Percentiles rank a stretch among this genome's conserved stretches.
These are phyloP conservation scores for Apamea crenata DNA, from an alignment of 2,888 invertebrate genomes.

Conservation along the genomic window DNA sequence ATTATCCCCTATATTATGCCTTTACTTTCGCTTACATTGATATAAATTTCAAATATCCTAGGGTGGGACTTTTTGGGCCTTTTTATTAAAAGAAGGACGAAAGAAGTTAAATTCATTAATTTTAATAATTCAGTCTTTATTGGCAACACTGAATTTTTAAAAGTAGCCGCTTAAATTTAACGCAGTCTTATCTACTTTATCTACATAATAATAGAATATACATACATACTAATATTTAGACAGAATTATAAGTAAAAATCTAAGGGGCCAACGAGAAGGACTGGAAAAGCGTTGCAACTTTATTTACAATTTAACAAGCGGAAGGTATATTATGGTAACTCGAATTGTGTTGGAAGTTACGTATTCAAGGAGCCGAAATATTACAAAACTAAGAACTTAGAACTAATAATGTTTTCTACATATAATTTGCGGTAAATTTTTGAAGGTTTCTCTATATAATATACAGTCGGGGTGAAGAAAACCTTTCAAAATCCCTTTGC, in stretches of 20 bases:
- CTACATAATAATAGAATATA: constrained; percentile 66
- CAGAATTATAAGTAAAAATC: constrained; percentile 53
- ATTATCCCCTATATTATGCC: constrained; percentile 79
- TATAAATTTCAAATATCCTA: constrained; percentile 76
- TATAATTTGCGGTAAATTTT: constrained; percentile 79
- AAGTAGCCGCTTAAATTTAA: constrained; percentile 66
- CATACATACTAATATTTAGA: constrained; percentile 57
- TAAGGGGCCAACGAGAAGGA: constrained; percentile 66
- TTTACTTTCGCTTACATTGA: constrained; percentile 75
- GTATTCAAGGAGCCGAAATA: constrained; percentile 75
- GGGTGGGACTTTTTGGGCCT: constrained; percentile 84
- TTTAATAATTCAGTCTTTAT: constrained; percentile 71
- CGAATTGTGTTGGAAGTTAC: constrained; percentile 84
- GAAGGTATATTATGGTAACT: constrained; percentile 86
- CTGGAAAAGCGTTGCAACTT: constrained; percentile 73
- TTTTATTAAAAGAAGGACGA: constrained; percentile 72
- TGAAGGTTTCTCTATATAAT: constrained; percentile 86
- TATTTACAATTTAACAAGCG: constrained; percentile 85
- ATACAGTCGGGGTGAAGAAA: constrained; percentile 83
- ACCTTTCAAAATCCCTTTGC: constrained; percentile 87
- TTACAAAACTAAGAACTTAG: constrained; percentile 70
- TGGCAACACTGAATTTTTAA: constrained; percentile 81
- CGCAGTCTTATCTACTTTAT: constrained; percentile 76
- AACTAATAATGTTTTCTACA: constrained; percentile 74
- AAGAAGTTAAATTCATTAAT: constrained; percentile 58